Evolutionary conservation across 1,140 invertebrate genomes (phyloP).

Genomic region (Leptinotarsa defecta): DNA sequence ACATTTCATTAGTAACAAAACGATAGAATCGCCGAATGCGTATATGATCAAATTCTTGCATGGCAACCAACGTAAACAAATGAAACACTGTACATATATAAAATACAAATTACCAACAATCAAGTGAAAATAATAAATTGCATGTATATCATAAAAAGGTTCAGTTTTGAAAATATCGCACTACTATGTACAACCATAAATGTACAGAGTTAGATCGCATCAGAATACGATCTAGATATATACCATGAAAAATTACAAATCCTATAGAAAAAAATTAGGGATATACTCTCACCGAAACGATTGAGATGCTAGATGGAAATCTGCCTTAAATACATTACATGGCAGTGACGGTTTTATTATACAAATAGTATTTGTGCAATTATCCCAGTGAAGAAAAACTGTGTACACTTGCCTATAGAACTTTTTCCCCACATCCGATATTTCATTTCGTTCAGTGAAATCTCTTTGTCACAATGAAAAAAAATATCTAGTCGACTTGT

Average conservation of each 20-base stretch:
- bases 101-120: slow-evolving; percentile 45
- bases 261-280: slow-evolving; percentile 19
- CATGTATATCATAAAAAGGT: slow-evolving; percentile 31
- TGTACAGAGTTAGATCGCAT: slow-evolving; percentile 40
- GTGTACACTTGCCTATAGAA: too few relatives aligned
- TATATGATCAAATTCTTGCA: slow-evolving; percentile 43
- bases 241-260: slow-evolving; percentile 41
- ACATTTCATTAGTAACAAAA: slow-evolving; percentile 48
- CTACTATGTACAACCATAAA: slow-evolving; percentile 45
- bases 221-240: slow-evolving; percentile 29
- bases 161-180: slow-evolving; percentile 22
- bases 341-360: slow-evolving; percentile 50
- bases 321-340: slow-evolving; percentile 49
- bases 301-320: slow-evolving; percentile 41
- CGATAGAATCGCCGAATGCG: slow-evolving; percentile 28
- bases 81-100: slow-evolving; percentile 48
- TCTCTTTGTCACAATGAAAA: too few relatives aligned
- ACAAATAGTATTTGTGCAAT: slow-evolving; percentile 46
- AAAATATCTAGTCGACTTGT: too few relatives aligned
- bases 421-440: too few relatives aligned
- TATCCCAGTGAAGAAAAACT: slow-evolving; percentile 20
- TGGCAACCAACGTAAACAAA: slow-evolving; percentile 49
- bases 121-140: slow-evolving; percentile 38
- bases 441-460: too few relatives aligned
- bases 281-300: background rate